Conservation (phyloP, 2,888 invertebrate species). For the Tachina lurida region DNA sequence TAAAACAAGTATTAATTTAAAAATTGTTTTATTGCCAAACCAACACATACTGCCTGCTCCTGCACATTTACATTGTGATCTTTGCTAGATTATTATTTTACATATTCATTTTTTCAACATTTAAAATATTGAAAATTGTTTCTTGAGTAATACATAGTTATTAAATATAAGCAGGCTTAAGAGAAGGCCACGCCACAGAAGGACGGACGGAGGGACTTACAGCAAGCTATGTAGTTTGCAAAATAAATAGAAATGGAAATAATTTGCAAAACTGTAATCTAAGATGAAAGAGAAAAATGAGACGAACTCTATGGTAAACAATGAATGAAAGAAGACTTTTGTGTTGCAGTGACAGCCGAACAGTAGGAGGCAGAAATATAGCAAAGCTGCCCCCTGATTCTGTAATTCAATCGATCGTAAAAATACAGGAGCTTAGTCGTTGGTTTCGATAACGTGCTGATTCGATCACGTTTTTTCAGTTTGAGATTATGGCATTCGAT, state of each 20-base stretch:
- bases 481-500: no score
- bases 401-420: no score
- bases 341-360: background rate
- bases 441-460: no score
- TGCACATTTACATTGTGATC: constrained; percentile 15
- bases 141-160: background rate
- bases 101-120: background rate
- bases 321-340: background rate
- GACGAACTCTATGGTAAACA: background rate
- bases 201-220: background rate
- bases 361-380: background rate
- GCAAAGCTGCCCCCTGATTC: background rate
- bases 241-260: constrained; percentile 22
- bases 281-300: constrained; percentile 33
- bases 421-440: no score
- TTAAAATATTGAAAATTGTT: constrained; percentile 32
- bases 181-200: background rate
- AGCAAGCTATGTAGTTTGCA: background rate
- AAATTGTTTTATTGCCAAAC: constrained; percentile 41
- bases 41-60: constrained; percentile 39
- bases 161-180: background rate
- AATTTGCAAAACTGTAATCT: constrained; percentile 39
- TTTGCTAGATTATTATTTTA: constrained; percentile 6
- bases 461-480: no score
- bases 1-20: constrained; percentile 39